These are phyloP conservation scores for Leptogaster cylindrica DNA, from an alignment of 2,888 invertebrate genomes.

Conservation along the genomic window DNA sequence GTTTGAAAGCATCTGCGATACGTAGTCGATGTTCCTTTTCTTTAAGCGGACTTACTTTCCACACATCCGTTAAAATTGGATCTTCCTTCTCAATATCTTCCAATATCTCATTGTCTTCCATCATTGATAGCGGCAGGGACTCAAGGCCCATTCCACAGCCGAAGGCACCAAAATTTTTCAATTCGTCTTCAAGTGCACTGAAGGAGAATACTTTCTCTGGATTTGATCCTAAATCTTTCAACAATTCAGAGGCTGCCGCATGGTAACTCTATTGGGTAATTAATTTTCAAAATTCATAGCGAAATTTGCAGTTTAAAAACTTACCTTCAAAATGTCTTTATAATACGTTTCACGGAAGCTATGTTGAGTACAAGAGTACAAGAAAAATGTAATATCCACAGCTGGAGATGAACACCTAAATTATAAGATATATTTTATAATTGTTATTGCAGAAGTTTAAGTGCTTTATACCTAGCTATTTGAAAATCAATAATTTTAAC, in stretches of 20 bases:
- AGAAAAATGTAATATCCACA: conserved; percentile 67
- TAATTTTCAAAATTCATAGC: neutral
- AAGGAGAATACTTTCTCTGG: conserved; percentile 64
- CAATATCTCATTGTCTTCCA: conserved; percentile 65
- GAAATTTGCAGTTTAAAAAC: neutral
- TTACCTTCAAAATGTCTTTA: conserved; percentile 59
- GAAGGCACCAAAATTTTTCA: conserved; percentile 62
- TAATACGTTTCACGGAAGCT: conserved; percentile 66
- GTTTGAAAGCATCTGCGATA: conserved; percentile 70
- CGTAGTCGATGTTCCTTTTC: conserved; percentile 67
- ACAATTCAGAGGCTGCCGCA: conserved; percentile 64
- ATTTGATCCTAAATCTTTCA: conserved; percentile 68
- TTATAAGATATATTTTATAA: too few relatives aligned
- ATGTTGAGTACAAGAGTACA: conserved; percentile 70
- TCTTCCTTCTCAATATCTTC: conserved; percentile 56
- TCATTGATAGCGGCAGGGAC: conserved; percentile 64
- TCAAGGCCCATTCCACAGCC: conserved; percentile 67
- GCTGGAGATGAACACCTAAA: conserved; percentile 65
- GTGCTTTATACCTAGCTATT: conserved; percentile 62
- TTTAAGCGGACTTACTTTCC: conserved; percentile 69
- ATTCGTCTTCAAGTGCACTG: conserved; percentile 58
- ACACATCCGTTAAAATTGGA: conserved; percentile 67
- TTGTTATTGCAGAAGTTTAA: neutral
- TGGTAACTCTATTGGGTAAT: conserved; percentile 65
- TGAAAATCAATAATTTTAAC: conserved; percentile 75